These are phyloP conservation scores for Dysidea cf. avara DNA, from an alignment of 37 sponge, comb jelly and placozoan genomes.

Conservation along the genomic window DNA sequence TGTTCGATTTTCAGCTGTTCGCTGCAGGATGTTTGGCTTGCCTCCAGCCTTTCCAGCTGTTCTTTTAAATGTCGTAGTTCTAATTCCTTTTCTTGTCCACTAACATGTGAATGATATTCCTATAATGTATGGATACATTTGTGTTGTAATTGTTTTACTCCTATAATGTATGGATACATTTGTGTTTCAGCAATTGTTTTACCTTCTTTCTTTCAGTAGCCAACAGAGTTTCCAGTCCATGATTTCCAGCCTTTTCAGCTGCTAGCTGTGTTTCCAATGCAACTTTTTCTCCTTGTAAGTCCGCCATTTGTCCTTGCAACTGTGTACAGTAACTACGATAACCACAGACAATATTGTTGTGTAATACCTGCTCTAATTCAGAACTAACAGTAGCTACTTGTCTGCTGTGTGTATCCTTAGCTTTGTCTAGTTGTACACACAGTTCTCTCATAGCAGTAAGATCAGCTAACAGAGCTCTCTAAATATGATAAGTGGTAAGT, in stretches of 20 bases:
- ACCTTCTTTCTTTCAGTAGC: conserved; percentile 62
- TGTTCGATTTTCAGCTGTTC: conserved; percentile 41
- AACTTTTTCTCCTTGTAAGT: conserved; percentile 34
- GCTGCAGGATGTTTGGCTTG: conserved; percentile 11
- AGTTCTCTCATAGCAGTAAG: conserved; percentile 74
- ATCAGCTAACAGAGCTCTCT: conserved; percentile 76
- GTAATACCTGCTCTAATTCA: conserved; percentile 65
- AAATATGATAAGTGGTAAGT: not conserved
- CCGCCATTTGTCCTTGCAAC: conserved; percentile 19
- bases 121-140: not conserved
- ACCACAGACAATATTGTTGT: not conserved
- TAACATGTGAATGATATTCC: conserved; percentile 51
- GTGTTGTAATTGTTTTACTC: conserved; percentile 19
- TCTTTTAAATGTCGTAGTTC: conserved; percentile 53
- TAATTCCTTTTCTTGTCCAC: conserved; percentile 47
- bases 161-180: not conserved
- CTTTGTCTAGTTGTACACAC: conserved; percentile 75
- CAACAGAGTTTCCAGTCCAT: conserved; percentile 57
- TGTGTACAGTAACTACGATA: not conserved
- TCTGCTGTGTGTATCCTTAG: conserved; percentile 59
- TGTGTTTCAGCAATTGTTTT: no score
- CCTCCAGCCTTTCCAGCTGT: conserved; percentile 51
- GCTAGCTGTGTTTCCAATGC: conserved; percentile 31
- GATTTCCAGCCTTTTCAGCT: conserved; percentile 16
- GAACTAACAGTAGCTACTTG: conserved; percentile 62